Conservation (phyloP, 1,140 invertebrate genomes). For the Lordiphosa mommai region DNA sequence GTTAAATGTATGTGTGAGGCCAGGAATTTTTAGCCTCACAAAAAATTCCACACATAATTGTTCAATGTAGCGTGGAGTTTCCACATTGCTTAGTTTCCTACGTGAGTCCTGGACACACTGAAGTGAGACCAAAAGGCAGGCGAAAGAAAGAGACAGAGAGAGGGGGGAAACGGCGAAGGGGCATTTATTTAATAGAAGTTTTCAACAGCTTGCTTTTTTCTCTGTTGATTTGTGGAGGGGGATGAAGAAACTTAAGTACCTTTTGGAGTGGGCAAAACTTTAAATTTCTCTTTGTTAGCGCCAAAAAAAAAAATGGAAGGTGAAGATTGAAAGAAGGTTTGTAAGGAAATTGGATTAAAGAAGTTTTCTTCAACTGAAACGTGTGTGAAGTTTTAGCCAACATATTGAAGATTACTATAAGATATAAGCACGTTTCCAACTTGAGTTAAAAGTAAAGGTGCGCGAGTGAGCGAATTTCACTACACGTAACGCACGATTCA, state of each 20-base stretch:
- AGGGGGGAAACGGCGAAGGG: not conserved
- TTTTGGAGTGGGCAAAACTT: conserved; percentile 22
- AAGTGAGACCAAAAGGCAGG: no score
- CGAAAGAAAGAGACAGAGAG: no score
- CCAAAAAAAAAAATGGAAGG: conserved; percentile 4
- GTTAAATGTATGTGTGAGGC: conserved; percentile 4
- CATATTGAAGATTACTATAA: conserved; percentile 12
- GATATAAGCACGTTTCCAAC: not conserved
- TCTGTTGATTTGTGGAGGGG: conserved; percentile 41
- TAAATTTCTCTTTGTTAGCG: conserved; percentile 30
- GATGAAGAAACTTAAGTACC: conserved; percentile 17
- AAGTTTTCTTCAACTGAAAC: conserved; percentile 26
- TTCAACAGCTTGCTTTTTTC: conserved; percentile 36
- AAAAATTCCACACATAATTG: conserved; percentile 67
- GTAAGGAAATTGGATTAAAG: conserved; percentile 31
- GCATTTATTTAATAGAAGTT: conserved; percentile 75
- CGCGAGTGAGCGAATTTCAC: no score
- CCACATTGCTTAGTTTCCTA: conserved; percentile 56
- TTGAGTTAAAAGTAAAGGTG: no score
- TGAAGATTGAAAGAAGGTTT: conserved; percentile 10
- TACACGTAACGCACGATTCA: no score
- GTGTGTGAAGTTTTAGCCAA: conserved; percentile 7
- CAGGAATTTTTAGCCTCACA: conserved; percentile 40
- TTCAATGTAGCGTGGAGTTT: conserved; percentile 71
- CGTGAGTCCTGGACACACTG: conserved; percentile 29